These are phyloP conservation scores for Kryphioiulus occultus DNA, from an alignment of 2,888 invertebrate genomes.

Conservation along the genomic window DNA sequence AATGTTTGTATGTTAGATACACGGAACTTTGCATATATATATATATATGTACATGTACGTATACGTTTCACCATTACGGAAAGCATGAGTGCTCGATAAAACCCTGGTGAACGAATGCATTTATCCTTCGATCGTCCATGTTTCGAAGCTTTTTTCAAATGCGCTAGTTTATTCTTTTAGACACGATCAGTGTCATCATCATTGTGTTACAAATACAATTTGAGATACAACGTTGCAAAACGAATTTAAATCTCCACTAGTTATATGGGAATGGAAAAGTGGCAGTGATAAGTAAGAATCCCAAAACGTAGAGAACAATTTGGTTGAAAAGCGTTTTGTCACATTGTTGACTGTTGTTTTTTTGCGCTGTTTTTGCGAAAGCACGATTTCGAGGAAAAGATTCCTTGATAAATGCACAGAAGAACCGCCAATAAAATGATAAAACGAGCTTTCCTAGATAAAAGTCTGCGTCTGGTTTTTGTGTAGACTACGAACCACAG, in stretches of 20 bases:
- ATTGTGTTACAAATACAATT: neutral
- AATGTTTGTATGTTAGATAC: no score
- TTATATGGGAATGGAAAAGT: neutral
- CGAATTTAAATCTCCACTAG: neutral
- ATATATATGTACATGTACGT: no score
- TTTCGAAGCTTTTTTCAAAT: neutral
- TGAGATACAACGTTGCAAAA: neutral
- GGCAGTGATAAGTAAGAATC: neutral
- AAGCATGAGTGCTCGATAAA: no score
- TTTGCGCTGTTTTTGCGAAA: neutral
- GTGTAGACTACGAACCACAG: neutral
- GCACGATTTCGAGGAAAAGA: constrained; percentile 12
- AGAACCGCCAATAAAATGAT: neutral
- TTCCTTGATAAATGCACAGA: constrained; percentile 1
- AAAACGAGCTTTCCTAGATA: neutral
- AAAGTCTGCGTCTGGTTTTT: neutral
- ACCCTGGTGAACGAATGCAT: neutral
- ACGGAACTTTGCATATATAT: no score
- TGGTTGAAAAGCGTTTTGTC: neutral
- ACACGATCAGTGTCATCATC: constrained; percentile 26
- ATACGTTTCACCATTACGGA: no score
- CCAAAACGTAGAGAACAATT: neutral
- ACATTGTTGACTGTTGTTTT: neutral
- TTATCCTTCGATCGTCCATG: neutral
- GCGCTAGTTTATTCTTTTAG: neutral